Conservation (phyloP, 2,113 vertebrate genomes). For the Zosterops pallidus region DNA sequence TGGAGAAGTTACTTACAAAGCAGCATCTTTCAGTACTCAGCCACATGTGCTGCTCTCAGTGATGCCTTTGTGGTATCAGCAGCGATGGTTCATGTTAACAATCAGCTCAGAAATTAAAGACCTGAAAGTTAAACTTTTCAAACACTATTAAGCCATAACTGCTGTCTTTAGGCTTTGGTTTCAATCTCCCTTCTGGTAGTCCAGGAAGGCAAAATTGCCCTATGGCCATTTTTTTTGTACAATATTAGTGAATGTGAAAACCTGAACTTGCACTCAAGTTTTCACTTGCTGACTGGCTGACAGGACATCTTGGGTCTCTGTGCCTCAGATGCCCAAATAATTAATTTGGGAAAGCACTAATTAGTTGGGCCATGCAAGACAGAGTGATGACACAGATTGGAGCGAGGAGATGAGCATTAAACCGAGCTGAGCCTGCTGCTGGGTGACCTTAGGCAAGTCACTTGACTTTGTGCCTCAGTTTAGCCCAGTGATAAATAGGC, state of each 20-base stretch:
- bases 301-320: neutral
- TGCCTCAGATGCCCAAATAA: neutral
- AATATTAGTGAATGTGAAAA: neutral
- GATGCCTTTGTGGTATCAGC: neutral
- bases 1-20: neutral
- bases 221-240: fast-evolving
- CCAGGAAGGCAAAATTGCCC: neutral
- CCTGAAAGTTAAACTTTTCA: neutral
- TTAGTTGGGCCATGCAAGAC: neutral
- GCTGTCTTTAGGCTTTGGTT: neutral
- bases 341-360: neutral
- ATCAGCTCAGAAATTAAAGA: neutral
- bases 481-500: neutral
- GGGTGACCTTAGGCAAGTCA: neutral
- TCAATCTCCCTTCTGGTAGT: neutral
- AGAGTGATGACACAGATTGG: neutral
- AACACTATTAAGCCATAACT: neutral
- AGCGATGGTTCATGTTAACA: neutral
- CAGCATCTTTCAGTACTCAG: fast-evolving
- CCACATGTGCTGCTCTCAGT: neutral
- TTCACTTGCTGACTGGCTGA: neutral
- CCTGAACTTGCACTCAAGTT: neutral
- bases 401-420: neutral
- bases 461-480: constrained; percentile 6
- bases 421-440: neutral